Evolutionary conservation across 2,888 invertebrate genomes (phyloP), one percentile per base, ranked within the genome.

Genomic region (Eubasilissa splendida): DNA sequence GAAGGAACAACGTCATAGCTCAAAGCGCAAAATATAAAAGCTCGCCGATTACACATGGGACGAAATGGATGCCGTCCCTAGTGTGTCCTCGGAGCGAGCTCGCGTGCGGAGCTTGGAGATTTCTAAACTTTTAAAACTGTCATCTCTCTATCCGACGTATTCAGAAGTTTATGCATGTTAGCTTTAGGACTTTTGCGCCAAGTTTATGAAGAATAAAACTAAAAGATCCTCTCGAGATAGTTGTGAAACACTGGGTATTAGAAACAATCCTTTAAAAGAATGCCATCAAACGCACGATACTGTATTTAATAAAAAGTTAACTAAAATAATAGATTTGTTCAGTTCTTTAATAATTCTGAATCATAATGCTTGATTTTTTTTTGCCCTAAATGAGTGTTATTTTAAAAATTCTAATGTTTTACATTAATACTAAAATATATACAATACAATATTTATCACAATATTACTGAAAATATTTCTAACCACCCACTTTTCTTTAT

Each of bases 111-210:
- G 54, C 74, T 77, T 77, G 65, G 77, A 80, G 80, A 80, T 74
- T 77, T 77, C 80, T 65, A 74, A 77, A 77, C 74, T 80, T 77
- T 71, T 66, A 58, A 77, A 80, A 66, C 77, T 77, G 75, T 77
- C 80, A 77, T 80, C 65, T 80, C 74, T 75, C 75, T 77, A 73
- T 80, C 73, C 54, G 31, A 63, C 52, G 59, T 52, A 60, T 53
- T 68, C 53, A 54, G 60, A 65, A 70, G 65, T 74, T 75, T 73
- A 60, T 68, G 52, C 54, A 53, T 58, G 71, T 54, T 71, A 76
- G 59, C 31, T 77, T 79, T 77, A 70, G 71, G 77, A 66, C 63
- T 80, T 73, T 73, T 68, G 33, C 63, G 60, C 11, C 66, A 56
- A 70, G 42, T 70, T 68, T 77, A 77, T 77, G 77, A 77, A 58